phyloP scores from a whole-genome alignment of 2,888 invertebrate species.

The Spilosoma lubricipeda region DNA sequence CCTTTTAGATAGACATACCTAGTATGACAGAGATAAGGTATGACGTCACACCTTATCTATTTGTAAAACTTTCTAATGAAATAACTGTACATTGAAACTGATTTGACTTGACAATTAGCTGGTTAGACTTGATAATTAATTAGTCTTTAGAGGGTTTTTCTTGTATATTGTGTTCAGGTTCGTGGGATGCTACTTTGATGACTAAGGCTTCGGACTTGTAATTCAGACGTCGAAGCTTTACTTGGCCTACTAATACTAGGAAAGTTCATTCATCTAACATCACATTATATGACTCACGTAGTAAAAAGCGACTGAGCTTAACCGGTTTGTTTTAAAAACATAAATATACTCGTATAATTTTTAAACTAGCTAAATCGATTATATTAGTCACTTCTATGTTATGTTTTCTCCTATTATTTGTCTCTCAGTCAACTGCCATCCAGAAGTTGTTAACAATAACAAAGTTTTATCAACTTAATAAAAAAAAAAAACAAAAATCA shows the following conservation, averaged over 20 bases:
- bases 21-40: not conserved
- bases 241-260: not conserved
- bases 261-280: not conserved
- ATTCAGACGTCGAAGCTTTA: not conserved
- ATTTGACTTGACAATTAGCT: slow-evolving; percentile 2
- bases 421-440: not conserved
- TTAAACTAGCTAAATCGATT: not conserved
- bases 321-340: not conserved
- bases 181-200: not conserved
- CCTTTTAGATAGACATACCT: not conserved
- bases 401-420: not conserved
- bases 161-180: not conserved
- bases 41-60: not conserved
- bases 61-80: slow-evolving; percentile 1
- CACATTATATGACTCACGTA: not conserved
- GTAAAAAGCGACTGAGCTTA: not conserved
- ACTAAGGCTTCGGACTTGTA: not conserved
- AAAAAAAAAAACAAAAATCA: no score
- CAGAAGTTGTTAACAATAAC: not conserved
- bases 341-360: no score
- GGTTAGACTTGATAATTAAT: not conserved
- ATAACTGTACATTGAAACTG: not conserved
- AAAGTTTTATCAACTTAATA: not conserved
- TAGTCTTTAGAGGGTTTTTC: not conserved
- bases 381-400: not conserved